phyloP scores from a whole-genome alignment of 2,113 vertebrate species.

The Columbina picui region DNA sequence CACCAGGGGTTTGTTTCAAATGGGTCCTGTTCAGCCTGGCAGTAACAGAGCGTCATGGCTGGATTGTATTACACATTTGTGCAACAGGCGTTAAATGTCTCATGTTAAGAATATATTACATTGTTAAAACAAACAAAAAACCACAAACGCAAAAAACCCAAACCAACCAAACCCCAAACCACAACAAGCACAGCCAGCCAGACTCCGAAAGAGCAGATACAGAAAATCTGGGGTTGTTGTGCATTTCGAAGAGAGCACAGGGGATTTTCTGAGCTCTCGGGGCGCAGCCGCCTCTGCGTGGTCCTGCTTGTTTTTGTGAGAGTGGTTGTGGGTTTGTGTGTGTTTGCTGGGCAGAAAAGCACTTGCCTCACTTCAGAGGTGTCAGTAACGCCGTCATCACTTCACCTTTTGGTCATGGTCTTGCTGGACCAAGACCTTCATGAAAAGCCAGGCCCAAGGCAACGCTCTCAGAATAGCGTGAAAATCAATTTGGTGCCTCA shows the following conservation, averaged over 20 bases:
- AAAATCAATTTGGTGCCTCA: background rate
- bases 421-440: background rate
- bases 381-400: background rate
- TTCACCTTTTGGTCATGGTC: background rate
- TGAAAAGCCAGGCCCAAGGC: background rate
- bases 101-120: slow-evolving; percentile 61
- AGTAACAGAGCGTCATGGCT: slow-evolving; percentile 46
- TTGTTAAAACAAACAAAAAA: background rate
- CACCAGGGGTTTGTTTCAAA: slow-evolving; percentile 25
- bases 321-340: no score
- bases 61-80: slow-evolving; percentile 62
- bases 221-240: slow-evolving; percentile 25
- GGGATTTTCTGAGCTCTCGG: background rate
- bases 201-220: background rate
- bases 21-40: slow-evolving; percentile 50
- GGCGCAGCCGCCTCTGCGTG: no score
- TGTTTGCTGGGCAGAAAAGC: background rate
- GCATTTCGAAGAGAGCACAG: background rate
- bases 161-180: no score
- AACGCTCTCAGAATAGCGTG: background rate
- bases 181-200: background rate
- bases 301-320: background rate
- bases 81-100: slow-evolving; percentile 63
- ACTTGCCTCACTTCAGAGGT: background rate
- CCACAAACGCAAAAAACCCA: no score